These are phyloP conservation scores for Cinclus cinclus DNA, from an alignment of 2,113 vertebrate species.

Conservation along the genomic window DNA sequence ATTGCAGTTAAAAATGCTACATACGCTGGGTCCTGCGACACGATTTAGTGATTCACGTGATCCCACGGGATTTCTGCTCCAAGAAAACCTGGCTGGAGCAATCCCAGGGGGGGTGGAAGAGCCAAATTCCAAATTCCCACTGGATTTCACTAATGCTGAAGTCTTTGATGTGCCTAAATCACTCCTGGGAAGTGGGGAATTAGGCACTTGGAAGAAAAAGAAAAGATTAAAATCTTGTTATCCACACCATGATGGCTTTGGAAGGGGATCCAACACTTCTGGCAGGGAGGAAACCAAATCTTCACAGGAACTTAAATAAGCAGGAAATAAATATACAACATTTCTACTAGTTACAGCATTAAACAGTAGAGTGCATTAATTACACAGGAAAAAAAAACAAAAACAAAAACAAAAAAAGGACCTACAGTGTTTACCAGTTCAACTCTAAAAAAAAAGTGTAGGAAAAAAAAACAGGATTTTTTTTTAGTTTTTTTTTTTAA, in stretches of 20 bases:
- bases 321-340: conserved; percentile 83
- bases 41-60: conserved; percentile 59
- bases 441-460: conserved; percentile 65
- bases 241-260: neutral
- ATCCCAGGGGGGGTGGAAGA: neutral
- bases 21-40: conserved; percentile 86
- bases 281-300: conserved; percentile 41
- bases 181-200: neutral
- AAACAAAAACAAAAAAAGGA: neutral
- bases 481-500: neutral
- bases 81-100: neutral
- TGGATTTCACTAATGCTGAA: neutral
- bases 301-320: conserved; percentile 81
- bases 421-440: conserved; percentile 75
- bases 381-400: conserved; percentile 19
- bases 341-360: conserved; percentile 82
- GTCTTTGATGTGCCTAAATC: conserved; percentile 9
- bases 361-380: conserved; percentile 80
- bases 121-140: conserved; percentile 17
- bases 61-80: neutral
- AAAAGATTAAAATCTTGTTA: neutral
- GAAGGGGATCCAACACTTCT: conserved; percentile 19
- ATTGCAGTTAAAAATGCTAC: conserved; percentile 86
- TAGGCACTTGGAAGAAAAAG: conserved; percentile 31
- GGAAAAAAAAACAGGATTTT: conserved; percentile 34